Conservation (phyloP, 2,113 vertebrate genomes). For the Erinaceus europaeus region DNA sequence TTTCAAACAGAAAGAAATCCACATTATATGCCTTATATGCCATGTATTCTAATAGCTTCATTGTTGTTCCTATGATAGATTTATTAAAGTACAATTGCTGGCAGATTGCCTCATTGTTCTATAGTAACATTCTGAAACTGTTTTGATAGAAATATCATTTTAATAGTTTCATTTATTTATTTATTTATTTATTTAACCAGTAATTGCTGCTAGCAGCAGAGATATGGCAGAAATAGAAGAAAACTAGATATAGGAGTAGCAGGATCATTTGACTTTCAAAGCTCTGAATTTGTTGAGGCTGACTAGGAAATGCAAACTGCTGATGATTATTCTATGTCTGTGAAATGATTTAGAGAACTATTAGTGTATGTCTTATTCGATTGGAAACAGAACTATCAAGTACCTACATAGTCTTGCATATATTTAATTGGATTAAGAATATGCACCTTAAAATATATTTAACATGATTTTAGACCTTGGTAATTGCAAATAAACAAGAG, state of each 20-base stretch:
- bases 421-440: not conserved
- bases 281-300: not conserved
- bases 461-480: not conserved
- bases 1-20: not conserved
- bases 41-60: not conserved
- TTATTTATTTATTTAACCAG: too few relatives aligned
- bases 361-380: not conserved
- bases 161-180: not conserved
- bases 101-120: not conserved
- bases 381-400: not conserved
- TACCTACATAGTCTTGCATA: not conserved
- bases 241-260: not conserved
- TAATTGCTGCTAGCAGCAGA: conserved; percentile 12
- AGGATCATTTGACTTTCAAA: not conserved
- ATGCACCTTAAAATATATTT: not conserved
- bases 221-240: not conserved
- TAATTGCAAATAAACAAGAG: not conserved
- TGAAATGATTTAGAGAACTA: not conserved
- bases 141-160: conserved; percentile 5
- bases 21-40: not conserved
- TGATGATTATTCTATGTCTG: not conserved
- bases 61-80: not conserved
- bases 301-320: not conserved
- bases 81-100: not conserved
- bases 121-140: not conserved